Conservation (phyloP, 2,113 vertebrate species). For the Microcebus jonahi region DNA sequence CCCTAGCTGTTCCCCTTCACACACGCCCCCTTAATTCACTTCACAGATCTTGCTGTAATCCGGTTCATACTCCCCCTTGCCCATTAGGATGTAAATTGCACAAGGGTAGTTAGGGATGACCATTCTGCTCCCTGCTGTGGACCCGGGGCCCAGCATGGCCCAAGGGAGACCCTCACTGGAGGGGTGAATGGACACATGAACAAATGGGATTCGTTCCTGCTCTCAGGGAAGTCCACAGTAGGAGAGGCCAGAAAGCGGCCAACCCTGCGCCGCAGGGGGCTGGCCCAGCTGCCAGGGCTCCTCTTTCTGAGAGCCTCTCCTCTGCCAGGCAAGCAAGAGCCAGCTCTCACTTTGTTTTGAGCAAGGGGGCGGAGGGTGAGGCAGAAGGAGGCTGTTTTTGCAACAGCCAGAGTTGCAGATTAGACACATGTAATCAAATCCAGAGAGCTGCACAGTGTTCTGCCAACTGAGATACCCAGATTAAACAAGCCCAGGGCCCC, state of each 20-base stretch:
- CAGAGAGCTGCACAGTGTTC: constrained; percentile 62
- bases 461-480: constrained; percentile 77
- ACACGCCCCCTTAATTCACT: background rate
- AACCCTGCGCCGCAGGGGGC: background rate
- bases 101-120: background rate
- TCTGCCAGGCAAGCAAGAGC: background rate
- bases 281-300: background rate
- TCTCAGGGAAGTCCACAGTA: background rate
- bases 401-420: background rate
- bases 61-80: background rate
- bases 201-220: background rate
- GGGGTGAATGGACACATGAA: background rate
- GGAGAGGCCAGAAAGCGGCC: background rate
- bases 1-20: background rate
- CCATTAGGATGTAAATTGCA: background rate
- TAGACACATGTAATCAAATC: constrained; percentile 7
- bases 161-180: background rate
- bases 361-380: background rate
- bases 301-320: background rate
- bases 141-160: background rate
- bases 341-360: background rate
- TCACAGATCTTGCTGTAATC: background rate
- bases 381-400: background rate
- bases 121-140: background rate
- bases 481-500: constrained; percentile 42